phyloP scores from a whole-genome alignment of 2,797 vertebrate species.

The Thunnus albacares region DNA sequence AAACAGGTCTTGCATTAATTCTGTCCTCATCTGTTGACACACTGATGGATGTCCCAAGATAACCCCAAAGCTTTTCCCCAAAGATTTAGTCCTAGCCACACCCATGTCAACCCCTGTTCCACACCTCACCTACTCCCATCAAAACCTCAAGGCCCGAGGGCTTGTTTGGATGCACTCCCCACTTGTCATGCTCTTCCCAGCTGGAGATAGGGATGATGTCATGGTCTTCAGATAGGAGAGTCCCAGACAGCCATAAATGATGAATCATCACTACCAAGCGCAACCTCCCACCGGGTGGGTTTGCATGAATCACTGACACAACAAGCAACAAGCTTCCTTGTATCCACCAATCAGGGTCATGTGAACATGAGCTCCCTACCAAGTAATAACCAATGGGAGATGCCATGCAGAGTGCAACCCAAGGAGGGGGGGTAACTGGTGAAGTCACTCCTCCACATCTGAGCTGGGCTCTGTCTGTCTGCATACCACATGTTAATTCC shows the following conservation, averaged over 20 bases:
- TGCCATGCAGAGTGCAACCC: conserved; percentile 36
- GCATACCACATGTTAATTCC: conserved; percentile 78
- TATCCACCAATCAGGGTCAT: conserved; percentile 68
- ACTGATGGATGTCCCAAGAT: conserved; percentile 60
- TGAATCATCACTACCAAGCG: conserved; percentile 77
- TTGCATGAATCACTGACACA: conserved; percentile 74
- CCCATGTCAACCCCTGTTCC: conserved; percentile 51
- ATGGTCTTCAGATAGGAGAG: conserved; percentile 75
- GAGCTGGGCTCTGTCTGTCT: conserved; percentile 64
- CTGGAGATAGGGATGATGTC: conserved; percentile 81
- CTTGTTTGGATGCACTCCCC: conserved; percentile 63
- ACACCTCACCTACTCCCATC: conserved; percentile 58
- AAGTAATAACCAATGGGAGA: conserved; percentile 56
- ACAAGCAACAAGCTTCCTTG: conserved; percentile 64
- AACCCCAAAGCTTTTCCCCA: conserved; percentile 48
- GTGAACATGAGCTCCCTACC: conserved; percentile 65
- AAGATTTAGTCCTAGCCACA: conserved; percentile 50
- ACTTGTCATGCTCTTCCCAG: conserved; percentile 71
- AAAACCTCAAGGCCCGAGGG: conserved; percentile 47
- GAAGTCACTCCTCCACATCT: conserved; percentile 71
- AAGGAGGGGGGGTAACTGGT: conserved; percentile 35
- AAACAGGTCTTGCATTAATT: conserved; percentile 62
- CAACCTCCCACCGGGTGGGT: conserved; percentile 67
- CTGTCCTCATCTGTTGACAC: conserved; percentile 61
- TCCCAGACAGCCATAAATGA: conserved; percentile 72